Base-by-base conservation (phyloP, 2,888 invertebrate species). In the Amphimallon solstitiale region DNA sequence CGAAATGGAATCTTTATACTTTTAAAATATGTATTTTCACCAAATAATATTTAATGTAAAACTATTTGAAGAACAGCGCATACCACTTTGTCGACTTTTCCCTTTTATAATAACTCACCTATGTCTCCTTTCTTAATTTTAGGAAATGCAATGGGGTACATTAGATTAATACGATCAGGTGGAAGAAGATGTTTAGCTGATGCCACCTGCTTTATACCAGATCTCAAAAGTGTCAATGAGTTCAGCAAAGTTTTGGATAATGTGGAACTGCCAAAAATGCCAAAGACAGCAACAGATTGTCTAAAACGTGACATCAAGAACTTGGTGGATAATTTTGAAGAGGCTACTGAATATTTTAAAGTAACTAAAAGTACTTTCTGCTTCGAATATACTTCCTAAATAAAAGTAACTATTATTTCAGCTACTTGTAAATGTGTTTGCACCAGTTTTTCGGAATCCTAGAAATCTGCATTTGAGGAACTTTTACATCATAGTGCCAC, bases 91-190 rank as follows among this genome's bases (percentile, higher is more conserved):
- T 29, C 10, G 9, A 14, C 17, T n/a, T 29, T 52, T 45, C 9
- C 19, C 12, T 17, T 1, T 19, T 7, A 29, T 17, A 49, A 19
- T 19, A 12, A 49, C 49, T 49, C 12, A n/a, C 10, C 9, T 6
- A 34, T 21, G 1, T 19, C 46, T 63, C 56, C 49, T 52, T 29
- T 29, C 2, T 29, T 29, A 29, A 29, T 69, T 74, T 34, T 73
- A 87, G 88, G 89, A 12, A 98, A 98, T 83, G 95, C 97, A 0
- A 91, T 98, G 88, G 98, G 97, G 1, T 98, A 97, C 78, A 93
- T 99, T 2, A 87, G 98, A 52, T 89, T 98, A 84, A 92, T 99
- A 65, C 88, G 96, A 61, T 95, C 97, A 0, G 98, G 98, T 14
- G 95, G 96, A 2, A 86, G 97, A 46, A 93, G 97, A 79, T 95